These are phyloP conservation scores for Lethrus apterus DNA, from an alignment of 1,140 invertebrate genomes.

Conservation along the genomic window DNA sequence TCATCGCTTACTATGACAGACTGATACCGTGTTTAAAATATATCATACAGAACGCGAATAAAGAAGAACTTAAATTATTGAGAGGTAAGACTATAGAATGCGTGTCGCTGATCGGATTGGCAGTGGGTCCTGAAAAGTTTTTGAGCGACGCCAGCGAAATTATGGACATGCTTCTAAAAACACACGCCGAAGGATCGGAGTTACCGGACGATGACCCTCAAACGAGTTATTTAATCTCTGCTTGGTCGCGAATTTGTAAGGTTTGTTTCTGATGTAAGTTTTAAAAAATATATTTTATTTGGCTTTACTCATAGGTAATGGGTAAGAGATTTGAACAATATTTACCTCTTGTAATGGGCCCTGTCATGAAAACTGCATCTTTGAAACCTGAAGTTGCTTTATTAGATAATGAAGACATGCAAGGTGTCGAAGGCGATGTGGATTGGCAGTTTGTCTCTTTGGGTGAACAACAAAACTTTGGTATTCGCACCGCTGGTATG, in stretches of 20 bases:
- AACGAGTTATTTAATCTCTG: slow-evolving; percentile 95
- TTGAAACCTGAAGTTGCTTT: slow-evolving; percentile 97
- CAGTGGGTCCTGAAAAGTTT: slow-evolving; percentile 95
- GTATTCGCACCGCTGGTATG: slow-evolving; percentile 75
- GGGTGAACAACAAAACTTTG: slow-evolving; percentile 93
- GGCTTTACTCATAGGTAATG: slow-evolving; percentile 32
- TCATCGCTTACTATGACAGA: slow-evolving; percentile 73
- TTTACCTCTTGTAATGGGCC: slow-evolving; percentile 94
- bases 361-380: slow-evolving; percentile 89
- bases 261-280: slow-evolving; percentile 57
- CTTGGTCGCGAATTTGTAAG: slow-evolving; percentile 98
- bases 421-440: slow-evolving; percentile 79
- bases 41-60: slow-evolving; percentile 91
- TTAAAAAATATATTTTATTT: neutral
- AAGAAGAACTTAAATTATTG: slow-evolving; percentile 78
- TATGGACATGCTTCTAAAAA: slow-evolving; percentile 91
- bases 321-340: slow-evolving; percentile 94
- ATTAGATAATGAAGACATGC: slow-evolving; percentile 85
- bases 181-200: slow-evolving; percentile 74
- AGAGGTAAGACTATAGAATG: slow-evolving; percentile 77
- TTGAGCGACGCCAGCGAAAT: slow-evolving; percentile 89
- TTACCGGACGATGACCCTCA: slow-evolving; percentile 94
- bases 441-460: slow-evolving; percentile 98
- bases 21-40: slow-evolving; percentile 96
- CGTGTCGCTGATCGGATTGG: slow-evolving; percentile 93